Evolutionary conservation across 2,888 invertebrate species (phyloP), one percentile per base, ranked within the genome.

Genomic region (Norana najaformis): DNA sequence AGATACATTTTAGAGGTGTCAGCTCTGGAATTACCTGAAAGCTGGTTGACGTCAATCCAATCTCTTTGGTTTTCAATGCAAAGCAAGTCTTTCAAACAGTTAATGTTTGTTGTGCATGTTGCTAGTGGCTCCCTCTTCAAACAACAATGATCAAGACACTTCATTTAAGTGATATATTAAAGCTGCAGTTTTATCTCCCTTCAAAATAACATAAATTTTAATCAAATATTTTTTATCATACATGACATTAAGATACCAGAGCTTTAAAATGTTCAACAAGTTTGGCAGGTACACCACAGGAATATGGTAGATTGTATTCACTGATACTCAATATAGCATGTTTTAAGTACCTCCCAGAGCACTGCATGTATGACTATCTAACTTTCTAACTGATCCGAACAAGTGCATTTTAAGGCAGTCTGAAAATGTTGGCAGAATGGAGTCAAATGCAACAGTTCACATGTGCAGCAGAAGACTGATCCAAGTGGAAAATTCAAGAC

Each of bases 91-190:
- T n/a, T 83, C 34, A 83, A 34, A 36, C 83, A 83, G n/a, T 34
- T 83, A 35, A 83, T 83, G 83, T 83, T 83, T 35, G 83, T 83
- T 4, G 4, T 36, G 20, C 83, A 83, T 83, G 83, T 83, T 34
- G 83, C 83, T 34, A 83, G 36, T 36, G 36, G 83, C 83, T 83
- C 83, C 34, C 36, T 83, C 83, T 83, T 36, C 83, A 83, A 83
- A 83, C 83, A 83, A 36, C 23, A 53, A 53, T 53, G 3, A 30
- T 4, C 53, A 53, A 16, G 23, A 53, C 30, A 30, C 4, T 53
- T 4, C 53, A 53, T 30, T 41, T 41, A 16, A 18, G 23, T 53
- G 30, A 3, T 53, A 30, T 53, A 53, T 5, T 53, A 47, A 53
- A 30, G 3, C 23, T 30, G 53, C 53, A 30, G 23, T 30, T 53